Evolutionary conservation across 2,888 invertebrate genomes (phyloP).

Genomic region (Meiosimyza decipiens): DNA sequence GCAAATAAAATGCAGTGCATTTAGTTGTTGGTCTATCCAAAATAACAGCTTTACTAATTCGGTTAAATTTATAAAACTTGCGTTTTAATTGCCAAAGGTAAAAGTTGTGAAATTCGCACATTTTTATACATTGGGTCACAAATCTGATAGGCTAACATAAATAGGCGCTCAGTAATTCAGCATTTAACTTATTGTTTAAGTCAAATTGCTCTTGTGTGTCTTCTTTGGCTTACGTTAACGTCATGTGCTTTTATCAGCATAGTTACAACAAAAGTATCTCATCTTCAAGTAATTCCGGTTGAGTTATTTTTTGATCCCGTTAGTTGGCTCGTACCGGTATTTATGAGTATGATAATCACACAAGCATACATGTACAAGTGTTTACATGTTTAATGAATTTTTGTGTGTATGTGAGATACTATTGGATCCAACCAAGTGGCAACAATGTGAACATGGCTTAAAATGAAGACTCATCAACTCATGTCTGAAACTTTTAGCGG

Average conservation of each 20-base stretch:
- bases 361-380: conserved; percentile 22
- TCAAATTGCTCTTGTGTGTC: conserved; percentile 8
- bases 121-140: too few species aligned
- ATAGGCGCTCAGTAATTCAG: conserved; percentile 27
- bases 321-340: conserved; percentile 49
- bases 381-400: not conserved
- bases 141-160: too few species aligned
- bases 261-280: not conserved
- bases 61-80: too few species aligned
- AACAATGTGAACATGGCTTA: not conserved
- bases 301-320: conserved; percentile 53
- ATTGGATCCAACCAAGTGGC: conserved; percentile 2
- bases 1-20: too few species aligned
- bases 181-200: conserved; percentile 32
- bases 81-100: too few species aligned
- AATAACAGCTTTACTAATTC: too few species aligned
- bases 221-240: not conserved
- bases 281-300: conserved; percentile 50
- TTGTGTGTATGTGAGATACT: not conserved
- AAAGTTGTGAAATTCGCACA: too few species aligned
- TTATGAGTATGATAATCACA: conserved; percentile 38
- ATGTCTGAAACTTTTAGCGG: too few species aligned
- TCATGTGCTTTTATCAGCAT: not conserved
- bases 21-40: too few species aligned
- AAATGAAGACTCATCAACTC: too few species aligned